A percentile compares a stretch with the other conserved stretches of the same genome.
Evolutionary conservation across 2,113 vertebrate species (phyloP).

Genomic region (Mormyrus iriodes): DNA sequence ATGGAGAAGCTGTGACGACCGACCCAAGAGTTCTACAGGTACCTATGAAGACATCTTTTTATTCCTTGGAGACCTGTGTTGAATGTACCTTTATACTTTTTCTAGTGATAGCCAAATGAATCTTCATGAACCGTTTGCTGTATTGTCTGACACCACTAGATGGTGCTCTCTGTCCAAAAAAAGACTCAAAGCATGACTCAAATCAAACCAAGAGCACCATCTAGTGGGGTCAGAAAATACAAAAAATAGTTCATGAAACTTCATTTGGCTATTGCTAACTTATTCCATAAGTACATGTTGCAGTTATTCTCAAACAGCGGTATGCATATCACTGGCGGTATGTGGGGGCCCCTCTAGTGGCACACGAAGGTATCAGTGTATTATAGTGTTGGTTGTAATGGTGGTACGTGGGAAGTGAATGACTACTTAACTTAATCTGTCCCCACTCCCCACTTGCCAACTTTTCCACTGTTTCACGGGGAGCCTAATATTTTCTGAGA

Average conservation of each 20-base stretch:
- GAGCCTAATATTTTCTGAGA: neutral
- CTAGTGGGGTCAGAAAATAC: neutral
- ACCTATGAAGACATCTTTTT: neutral
- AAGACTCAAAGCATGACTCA: neutral
- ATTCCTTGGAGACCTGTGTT: neutral
- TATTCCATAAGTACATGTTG: neutral
- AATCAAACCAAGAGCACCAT: neutral
- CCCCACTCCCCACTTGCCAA: neutral
- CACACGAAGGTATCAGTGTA: neutral
- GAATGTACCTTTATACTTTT: neutral
- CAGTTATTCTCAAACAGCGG: neutral
- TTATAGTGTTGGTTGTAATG: neutral
- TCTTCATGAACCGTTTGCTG: neutral
- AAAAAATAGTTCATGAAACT: neutral
- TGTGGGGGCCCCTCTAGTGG: neutral
- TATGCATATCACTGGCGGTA: neutral
- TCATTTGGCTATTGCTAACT: too few relatives aligned
- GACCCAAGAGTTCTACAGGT: constrained; percentile 29
- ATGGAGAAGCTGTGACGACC: neutral
- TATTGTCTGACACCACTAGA: neutral
- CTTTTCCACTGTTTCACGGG: neutral
- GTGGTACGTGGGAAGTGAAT: neutral
- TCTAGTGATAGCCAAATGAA: neutral
- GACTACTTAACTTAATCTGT: neutral
- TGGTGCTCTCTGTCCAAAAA: neutral